Evolutionary conservation across 92 coral and sea anemone genomes (phyloP).

Genomic region (Micromussa lordhowensis): DNA sequence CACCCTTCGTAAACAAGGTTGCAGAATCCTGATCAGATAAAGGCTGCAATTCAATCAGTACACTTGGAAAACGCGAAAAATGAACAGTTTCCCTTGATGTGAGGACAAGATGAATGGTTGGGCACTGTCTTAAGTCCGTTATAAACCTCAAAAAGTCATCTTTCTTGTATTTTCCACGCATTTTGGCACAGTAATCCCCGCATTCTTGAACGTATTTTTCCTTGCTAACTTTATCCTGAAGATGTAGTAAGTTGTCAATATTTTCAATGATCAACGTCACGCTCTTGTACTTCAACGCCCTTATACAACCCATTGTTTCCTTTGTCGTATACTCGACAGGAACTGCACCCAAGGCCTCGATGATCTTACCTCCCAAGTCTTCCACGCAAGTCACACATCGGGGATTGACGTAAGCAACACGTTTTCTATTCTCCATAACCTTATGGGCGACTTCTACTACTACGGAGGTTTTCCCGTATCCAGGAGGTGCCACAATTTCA

Average conservation of each 20-base stretch:
- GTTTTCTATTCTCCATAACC: slow-evolving; percentile 3
- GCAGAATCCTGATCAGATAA: neutral
- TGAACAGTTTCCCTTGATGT: slow-evolving; percentile 30
- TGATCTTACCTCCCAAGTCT: slow-evolving; percentile 33
- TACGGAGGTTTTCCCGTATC: slow-evolving; percentile 55
- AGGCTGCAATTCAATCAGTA: slow-evolving; percentile 16
- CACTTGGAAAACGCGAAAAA: neutral
- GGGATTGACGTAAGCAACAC: slow-evolving; percentile 38
- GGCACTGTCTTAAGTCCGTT: slow-evolving; percentile 1
- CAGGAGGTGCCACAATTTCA: slow-evolving; percentile 34
- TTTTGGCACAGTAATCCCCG: neutral
- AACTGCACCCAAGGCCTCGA: slow-evolving; percentile 37
- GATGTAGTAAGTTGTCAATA: slow-evolving; percentile 47
- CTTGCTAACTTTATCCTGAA: neutral
- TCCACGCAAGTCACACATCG: slow-evolving; percentile 47
- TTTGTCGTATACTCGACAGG: slow-evolving; percentile 17
- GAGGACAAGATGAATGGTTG: slow-evolving; percentile 5
- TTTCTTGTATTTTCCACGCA: slow-evolving; percentile 21
- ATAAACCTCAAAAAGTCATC: slow-evolving; percentile 23
- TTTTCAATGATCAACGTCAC: slow-evolving; percentile 40
- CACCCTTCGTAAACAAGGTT: neutral
- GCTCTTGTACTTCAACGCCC: neutral
- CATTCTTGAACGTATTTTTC: neutral
- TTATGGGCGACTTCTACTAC: slow-evolving; percentile 45
- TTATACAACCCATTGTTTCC: slow-evolving; percentile 24